phyloP scores from a whole-genome alignment of 2,113 vertebrate species.

The Chloroceryle aenea region DNA sequence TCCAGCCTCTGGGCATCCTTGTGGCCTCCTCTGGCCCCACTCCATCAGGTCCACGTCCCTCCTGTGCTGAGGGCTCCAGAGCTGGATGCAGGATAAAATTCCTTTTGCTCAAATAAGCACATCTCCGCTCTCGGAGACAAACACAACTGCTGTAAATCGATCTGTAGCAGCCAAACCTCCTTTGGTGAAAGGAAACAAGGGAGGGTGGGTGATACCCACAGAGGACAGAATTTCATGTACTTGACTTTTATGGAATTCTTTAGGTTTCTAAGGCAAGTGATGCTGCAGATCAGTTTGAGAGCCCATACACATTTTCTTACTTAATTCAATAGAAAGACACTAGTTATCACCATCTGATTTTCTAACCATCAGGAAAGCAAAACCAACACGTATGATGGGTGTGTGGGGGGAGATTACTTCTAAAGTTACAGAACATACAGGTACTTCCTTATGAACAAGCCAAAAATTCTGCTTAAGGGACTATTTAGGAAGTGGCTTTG shows the following conservation, averaged over 20 bases:
- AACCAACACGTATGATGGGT: neutral
- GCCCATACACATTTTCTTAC: neutral
- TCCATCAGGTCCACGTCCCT: too few species aligned
- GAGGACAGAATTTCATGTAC: neutral
- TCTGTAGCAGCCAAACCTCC: neutral
- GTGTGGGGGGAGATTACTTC: neutral
- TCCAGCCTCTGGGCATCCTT: too few species aligned
- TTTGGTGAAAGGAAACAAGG: neutral
- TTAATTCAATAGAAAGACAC: neutral
- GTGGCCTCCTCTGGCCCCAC: too few species aligned
- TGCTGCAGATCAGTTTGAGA: neutral
- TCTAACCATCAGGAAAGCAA: neutral
- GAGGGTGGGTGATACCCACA: rapidly evolving
- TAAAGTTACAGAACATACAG: neutral
- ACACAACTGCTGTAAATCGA: neutral
- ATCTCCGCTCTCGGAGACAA: neutral
- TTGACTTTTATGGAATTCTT: neutral
- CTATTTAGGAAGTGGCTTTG: neutral
- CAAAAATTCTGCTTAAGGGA: neutral
- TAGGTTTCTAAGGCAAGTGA: neutral
- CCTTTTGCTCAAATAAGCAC: neutral
- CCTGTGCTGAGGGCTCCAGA: too few species aligned
- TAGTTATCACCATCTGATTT: neutral
- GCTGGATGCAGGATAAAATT: too few species aligned
- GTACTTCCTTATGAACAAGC: neutral